Conservation (phyloP, 2,113 vertebrate species). For the Micronisus gabar region DNA sequence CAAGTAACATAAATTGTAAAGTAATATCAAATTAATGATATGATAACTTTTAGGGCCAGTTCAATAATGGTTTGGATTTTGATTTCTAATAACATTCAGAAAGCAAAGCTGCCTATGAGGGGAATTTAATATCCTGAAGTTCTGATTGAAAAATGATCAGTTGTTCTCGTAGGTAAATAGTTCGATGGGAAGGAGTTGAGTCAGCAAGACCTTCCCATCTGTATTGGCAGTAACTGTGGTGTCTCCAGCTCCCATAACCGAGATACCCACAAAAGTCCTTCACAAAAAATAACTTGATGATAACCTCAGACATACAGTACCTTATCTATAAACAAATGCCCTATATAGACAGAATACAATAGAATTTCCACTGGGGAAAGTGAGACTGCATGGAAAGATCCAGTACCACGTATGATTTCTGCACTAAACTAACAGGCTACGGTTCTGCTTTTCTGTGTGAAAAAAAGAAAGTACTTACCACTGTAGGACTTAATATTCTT, state of each 20-base stretch:
- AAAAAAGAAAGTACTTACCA: neutral
- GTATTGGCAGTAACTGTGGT: neutral
- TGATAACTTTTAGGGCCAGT: neutral
- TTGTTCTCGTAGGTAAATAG: neutral
- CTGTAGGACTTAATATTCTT: neutral
- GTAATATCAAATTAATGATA: neutral
- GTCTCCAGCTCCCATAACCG: neutral
- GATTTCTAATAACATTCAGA: neutral
- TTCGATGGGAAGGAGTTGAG: neutral
- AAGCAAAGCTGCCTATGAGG: neutral
- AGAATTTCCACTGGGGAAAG: neutral
- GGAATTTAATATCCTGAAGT: neutral
- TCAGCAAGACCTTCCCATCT: neutral
- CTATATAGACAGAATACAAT: neutral
- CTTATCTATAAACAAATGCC: neutral
- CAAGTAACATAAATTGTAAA: neutral
- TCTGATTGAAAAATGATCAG: neutral
- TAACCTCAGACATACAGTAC: neutral
- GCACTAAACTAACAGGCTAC: neutral
- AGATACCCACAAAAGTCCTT: neutral
- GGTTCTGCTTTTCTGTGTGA: neutral
- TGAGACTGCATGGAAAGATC: neutral
- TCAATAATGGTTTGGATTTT: neutral
- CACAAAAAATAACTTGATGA: neutral
- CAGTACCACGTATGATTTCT: neutral